A percentile compares a stretch with the other conserved stretches of the same genome.
phyloP scores from a whole-genome alignment of 2,797 vertebrate genomes.

The Aulostomus chinensis region DNA sequence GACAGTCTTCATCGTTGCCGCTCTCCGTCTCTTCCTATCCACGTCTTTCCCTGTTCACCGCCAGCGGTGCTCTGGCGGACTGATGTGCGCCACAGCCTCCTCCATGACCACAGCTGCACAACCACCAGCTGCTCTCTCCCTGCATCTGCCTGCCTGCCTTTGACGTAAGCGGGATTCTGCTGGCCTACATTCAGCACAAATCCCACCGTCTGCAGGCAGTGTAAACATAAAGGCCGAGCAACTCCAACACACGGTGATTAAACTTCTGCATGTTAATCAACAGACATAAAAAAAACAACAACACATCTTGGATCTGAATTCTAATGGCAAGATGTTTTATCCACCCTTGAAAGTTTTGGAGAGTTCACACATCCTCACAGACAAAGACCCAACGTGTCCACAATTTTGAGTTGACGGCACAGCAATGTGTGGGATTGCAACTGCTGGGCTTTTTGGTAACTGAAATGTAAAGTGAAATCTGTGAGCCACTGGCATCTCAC shows the following conservation, averaged over 20 bases:
- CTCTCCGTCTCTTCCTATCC: constrained; percentile 22
- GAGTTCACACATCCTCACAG: constrained; percentile 4
- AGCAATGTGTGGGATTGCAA: too few relatives aligned
- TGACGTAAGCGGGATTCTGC: constrained; percentile 91
- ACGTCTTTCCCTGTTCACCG: constrained; percentile 58
- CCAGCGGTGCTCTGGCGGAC: constrained; percentile 56
- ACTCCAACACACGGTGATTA: constrained; percentile 46
- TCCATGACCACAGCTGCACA: constrained; percentile 71
- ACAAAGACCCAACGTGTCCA: too few relatives aligned
- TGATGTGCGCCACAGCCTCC: constrained; percentile 62
- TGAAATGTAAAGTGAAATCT: constrained; percentile 25
- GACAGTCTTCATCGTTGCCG: constrained; percentile 83
- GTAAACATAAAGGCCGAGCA: constrained; percentile 55
- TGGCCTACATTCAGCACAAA: constrained; percentile 95
- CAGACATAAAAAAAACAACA: constrained; percentile 1
- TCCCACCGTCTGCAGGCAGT: constrained; percentile 79
- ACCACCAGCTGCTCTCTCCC: constrained; percentile 77
- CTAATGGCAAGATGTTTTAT: neutral
- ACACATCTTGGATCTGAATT: neutral
- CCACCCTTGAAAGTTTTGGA: constrained; percentile 3
- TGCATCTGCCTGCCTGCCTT: constrained; percentile 78
- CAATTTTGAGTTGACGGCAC: too few relatives aligned
- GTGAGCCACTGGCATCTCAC: constrained; percentile 27
- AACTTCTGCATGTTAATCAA: constrained; percentile 10
- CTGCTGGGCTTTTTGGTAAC: neutral